phyloP scores from a whole-genome alignment of 1,140 invertebrate species.

The Eupristina koningsbergeri region DNA sequence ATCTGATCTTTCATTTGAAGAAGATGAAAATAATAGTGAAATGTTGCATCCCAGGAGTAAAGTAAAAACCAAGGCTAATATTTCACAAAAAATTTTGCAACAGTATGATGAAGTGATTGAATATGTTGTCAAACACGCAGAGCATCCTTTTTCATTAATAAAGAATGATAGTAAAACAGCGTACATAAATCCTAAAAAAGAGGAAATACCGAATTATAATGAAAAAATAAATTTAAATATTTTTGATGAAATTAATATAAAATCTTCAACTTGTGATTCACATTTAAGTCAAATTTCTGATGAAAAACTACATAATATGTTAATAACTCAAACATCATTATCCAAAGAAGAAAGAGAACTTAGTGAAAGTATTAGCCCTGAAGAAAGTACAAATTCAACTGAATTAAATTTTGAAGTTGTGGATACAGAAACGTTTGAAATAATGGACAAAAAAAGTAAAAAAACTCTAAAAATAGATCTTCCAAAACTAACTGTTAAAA shows the following conservation, averaged over 20 bases:
- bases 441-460: background rate
- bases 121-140: conserved; percentile 18
- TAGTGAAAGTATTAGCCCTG: background rate
- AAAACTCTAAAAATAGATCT: background rate
- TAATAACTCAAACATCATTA: background rate
- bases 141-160: background rate
- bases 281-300: conserved; percentile 12
- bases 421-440: background rate
- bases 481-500: background rate
- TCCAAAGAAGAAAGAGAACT: background rate
- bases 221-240: background rate
- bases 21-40: background rate
- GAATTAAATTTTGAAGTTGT: conserved; percentile 8
- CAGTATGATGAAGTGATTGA: conserved; percentile 40
- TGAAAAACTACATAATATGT: background rate
- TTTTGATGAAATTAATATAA: background rate
- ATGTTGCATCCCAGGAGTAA: background rate
- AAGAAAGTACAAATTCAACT: background rate
- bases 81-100: conserved; percentile 27
- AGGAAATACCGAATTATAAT: background rate
- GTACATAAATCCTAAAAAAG: background rate
- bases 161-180: background rate
- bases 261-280: background rate
- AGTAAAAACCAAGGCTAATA: background rate
- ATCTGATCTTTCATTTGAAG: conserved; percentile 30